phyloP scores from a whole-genome alignment of 2,888 invertebrate species.

The Cremastinae sp. region DNA sequence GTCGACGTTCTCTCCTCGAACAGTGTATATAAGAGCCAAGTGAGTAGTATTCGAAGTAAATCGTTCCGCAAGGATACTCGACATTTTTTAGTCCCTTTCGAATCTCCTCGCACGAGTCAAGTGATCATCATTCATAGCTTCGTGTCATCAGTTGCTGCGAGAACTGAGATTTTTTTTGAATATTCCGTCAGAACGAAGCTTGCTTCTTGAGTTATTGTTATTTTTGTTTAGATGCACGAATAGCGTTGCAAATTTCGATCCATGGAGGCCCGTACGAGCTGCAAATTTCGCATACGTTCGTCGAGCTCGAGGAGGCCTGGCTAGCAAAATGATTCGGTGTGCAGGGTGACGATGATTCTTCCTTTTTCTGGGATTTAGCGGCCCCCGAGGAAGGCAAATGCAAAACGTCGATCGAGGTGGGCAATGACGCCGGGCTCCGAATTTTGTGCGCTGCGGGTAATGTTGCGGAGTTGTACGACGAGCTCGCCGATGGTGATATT shows the following conservation, averaged over 20 bases:
- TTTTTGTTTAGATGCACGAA: slow-evolving; percentile 81
- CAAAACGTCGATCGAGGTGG: slow-evolving; percentile 82
- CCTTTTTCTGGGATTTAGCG: slow-evolving; percentile 61
- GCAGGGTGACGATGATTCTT: slow-evolving; percentile 71
- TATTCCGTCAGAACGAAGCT: neutral
- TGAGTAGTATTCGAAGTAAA: neutral
- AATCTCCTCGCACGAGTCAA: too few relatives aligned
- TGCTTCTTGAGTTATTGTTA: slow-evolving; percentile 59
- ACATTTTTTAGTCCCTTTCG: neutral
- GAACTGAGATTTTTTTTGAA: neutral
- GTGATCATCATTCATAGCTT: too few relatives aligned
- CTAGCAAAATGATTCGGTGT: slow-evolving; percentile 74
- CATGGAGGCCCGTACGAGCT: slow-evolving; percentile 82
- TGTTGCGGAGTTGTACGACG: slow-evolving; percentile 76
- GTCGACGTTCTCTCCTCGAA: too few relatives aligned
- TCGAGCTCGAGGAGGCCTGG: slow-evolving; percentile 77
- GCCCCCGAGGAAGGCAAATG: slow-evolving; percentile 71
- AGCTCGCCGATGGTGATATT: slow-evolving; percentile 68
- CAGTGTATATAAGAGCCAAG: too few relatives aligned
- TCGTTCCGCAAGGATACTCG: neutral
- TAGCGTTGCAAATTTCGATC: slow-evolving; percentile 82
- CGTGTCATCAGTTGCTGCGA: too few relatives aligned
- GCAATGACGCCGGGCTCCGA: slow-evolving; percentile 74
- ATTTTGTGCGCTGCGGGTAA: slow-evolving; percentile 75
- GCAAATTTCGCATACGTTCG: slow-evolving; percentile 81